Evolutionary conservation across 2,113 vertebrate genomes (phyloP), one percentile per base, ranked within the genome.

Genomic region (Oncorhynchus gorbuscha): DNA sequence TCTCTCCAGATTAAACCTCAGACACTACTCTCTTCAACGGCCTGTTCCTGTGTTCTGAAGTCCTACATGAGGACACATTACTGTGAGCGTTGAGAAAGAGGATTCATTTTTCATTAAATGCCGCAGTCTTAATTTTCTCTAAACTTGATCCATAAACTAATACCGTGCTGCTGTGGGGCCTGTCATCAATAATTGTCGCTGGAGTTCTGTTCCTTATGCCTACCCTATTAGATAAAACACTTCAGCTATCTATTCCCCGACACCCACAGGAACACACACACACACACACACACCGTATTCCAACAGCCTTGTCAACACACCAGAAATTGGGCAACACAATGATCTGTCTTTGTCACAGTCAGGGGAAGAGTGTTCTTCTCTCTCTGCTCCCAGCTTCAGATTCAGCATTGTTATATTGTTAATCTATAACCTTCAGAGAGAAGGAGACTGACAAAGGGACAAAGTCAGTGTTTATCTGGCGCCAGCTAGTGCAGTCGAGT

Each of bases 81-180:
- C 9, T 3, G 18, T 8, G 59, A 62, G 59, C 3, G 7, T 22
- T 0, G n/a, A n/a, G 59, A 13, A 55, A 55, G 69, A 28, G n/a
- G 35, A 51, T 45, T 51, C 5, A 30, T 65, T 55, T 75, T 77
- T 82, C 39, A 80, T 74, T 62, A 20, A 55, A 59, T 70, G 35
- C 7, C 68, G 62, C 48, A 72, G 76, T 72, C 58, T 83, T 74
- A 8, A 62, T 45, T 77, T 76, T 55, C 58, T 75, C 67, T 69
- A 58, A 67, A 78, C 76, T 68, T 45, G 35, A 39, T 69, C 59
- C 77, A 82, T 75, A 75, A 81, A 84, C 77, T 39, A 77, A 68
- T 14, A 28, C 49, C 3, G 7, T 24, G 59, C n/a, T 22, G 12
- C 58, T 35, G 14, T 22, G 9, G 12, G 45, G 70, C 71, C 45